phyloP scores from a whole-genome alignment of 2,797 vertebrate species.

The Cottoperca gobio region DNA sequence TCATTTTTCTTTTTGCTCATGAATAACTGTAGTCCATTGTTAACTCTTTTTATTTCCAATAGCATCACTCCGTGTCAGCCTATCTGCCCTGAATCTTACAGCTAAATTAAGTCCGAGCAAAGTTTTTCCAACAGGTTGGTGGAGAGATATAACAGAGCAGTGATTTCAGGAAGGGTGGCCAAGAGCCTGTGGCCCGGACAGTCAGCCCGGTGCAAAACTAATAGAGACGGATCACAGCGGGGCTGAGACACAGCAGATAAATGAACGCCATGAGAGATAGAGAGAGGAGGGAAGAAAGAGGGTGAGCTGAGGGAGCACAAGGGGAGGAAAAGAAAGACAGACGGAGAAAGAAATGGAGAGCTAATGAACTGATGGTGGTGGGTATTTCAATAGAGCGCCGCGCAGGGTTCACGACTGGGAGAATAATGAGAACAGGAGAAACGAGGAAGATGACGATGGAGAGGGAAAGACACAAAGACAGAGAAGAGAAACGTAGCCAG shows the following conservation, averaged over 20 bases:
- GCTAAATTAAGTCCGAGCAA: slow-evolving; percentile 29
- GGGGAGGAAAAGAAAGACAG: slow-evolving; percentile 18
- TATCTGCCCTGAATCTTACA: not conserved
- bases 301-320: not conserved
- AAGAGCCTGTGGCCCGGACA: slow-evolving; percentile 33
- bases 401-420: not conserved
- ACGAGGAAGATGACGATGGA: slow-evolving; percentile 1
- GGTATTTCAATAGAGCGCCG: slow-evolving; percentile 11
- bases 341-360: not conserved
- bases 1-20: slow-evolving; percentile 22
- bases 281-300: not conserved
- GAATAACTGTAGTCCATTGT: slow-evolving; percentile 25
- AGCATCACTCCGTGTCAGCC: slow-evolving; percentile 23
- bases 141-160: not conserved
- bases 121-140: slow-evolving; percentile 22
- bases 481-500: not conserved
- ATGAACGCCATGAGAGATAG: slow-evolving; percentile 36
- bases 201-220: slow-evolving; percentile 37
- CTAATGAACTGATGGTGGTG: slow-evolving; percentile 44
- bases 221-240: slow-evolving; percentile 49
- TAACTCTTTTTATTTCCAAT: slow-evolving; percentile 36
- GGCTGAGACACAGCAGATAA: slow-evolving; percentile 32
- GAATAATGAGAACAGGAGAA: slow-evolving; percentile 26
- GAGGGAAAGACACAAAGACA: not conserved
- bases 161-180: slow-evolving; percentile 26